A percentile compares a stretch with the other conserved stretches of the same genome.
Evolutionary conservation across 2,888 invertebrate species (phyloP).

Genomic region (Amiota mariae): DNA sequence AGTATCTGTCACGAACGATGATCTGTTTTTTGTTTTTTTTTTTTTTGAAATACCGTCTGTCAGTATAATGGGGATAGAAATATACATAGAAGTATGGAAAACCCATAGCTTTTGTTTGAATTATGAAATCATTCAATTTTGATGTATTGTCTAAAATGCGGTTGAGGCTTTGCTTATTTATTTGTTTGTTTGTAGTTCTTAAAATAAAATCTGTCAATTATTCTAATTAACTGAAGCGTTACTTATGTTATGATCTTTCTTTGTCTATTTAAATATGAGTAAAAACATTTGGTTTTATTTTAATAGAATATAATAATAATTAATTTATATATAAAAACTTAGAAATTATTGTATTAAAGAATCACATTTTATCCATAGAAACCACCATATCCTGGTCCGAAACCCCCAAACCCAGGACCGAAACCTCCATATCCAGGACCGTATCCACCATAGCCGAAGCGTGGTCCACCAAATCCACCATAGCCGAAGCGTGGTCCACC

Average conservation of each 20-base stretch:
- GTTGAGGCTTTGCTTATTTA: not conserved
- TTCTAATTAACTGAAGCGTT: slow-evolving; percentile 6
- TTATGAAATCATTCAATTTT: not conserved
- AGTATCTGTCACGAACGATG: not conserved
- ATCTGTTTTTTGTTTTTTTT: not conserved
- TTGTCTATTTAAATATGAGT: not conserved
- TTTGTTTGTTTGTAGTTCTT: not conserved
- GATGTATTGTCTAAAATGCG: not conserved
- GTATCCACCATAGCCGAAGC: slow-evolving; percentile 37
- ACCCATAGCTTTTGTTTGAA: not conserved
- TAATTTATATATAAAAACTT: not conserved
- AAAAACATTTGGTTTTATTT: not conserved
- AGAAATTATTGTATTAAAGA: not conserved
- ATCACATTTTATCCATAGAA: slow-evolving; percentile 18
- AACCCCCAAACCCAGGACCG: slow-evolving; percentile 27
- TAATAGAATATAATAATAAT: not conserved
- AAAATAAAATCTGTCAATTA: slow-evolving; percentile 10
- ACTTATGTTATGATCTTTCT: not conserved
- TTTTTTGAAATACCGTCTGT: slow-evolving; percentile 1
- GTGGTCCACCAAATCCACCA: slow-evolving; percentile 36
- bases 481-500: not conserved
- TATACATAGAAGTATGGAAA: not conserved
- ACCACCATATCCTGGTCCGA: slow-evolving; percentile 27
- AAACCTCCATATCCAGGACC: slow-evolving; percentile 40
- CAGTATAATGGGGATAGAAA: not conserved